Percentiles rank a stretch among this genome's conserved stretches.
These are phyloP conservation scores for Xyliphius kryptos DNA, from an alignment of 2,113 vertebrate genomes.

Conservation along the genomic window DNA sequence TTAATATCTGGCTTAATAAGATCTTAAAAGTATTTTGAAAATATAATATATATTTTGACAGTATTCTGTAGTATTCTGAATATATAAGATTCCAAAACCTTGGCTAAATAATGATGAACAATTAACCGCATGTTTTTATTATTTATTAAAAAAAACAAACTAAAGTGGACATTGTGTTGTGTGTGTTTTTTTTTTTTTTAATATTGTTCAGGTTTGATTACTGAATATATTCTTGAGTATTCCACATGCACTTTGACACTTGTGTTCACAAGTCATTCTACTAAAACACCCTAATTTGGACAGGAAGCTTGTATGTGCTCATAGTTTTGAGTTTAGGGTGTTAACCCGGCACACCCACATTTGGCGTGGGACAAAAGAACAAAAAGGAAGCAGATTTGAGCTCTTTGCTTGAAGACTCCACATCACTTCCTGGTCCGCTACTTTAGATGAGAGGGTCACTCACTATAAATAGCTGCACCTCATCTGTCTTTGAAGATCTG, in stretches of 20 bases:
- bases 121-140: too few relatives aligned
- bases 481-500: slow-evolving; percentile 13
- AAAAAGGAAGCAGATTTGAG: slow-evolving; percentile 54
- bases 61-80: too few relatives aligned
- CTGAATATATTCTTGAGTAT: slow-evolving; percentile 4
- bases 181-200: too few relatives aligned
- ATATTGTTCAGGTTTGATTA: slow-evolving; percentile 10
- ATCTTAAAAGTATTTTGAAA: not conserved
- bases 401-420: slow-evolving; percentile 42
- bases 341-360: slow-evolving; percentile 70
- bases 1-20: slow-evolving; percentile 66
- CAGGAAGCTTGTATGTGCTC: slow-evolving; percentile 53
- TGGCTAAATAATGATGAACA: too few relatives aligned
- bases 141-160: too few relatives aligned
- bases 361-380: slow-evolving; percentile 62
- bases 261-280: slow-evolving; percentile 22
- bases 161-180: too few relatives aligned
- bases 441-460: slow-evolving; percentile 25
- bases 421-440: slow-evolving; percentile 42
- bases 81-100: too few relatives aligned
- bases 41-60: too few relatives aligned
- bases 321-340: slow-evolving; percentile 60
- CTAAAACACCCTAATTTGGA: slow-evolving; percentile 38
- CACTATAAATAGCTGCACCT: slow-evolving; percentile 40
- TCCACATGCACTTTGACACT: slow-evolving; percentile 1